Evolutionary conservation across 2,113 vertebrate species (phyloP), one percentile per base, ranked within the genome.

Genomic region (Empidonax alnorum): DNA sequence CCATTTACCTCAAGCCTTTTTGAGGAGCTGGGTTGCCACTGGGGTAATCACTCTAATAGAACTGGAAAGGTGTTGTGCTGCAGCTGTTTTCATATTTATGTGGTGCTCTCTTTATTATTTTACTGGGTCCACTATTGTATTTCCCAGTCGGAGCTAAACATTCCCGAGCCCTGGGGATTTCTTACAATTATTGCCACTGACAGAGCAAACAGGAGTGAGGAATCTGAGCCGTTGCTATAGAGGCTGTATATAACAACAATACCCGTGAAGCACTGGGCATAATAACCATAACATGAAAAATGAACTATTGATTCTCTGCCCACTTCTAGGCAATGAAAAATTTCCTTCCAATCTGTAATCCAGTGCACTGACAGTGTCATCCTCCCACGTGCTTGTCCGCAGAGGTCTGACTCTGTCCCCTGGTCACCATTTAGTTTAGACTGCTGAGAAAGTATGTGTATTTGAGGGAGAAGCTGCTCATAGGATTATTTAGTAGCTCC

Each of bases 221-320:
- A 74, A 74, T 85, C 71, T 80, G 53, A 93, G 87, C 71, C 0
- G 39, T 93, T 96, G 82, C 87, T 93, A 62, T 69, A 88, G 87
- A 85, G 78, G 71, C 84, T 89, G 52, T 72, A 55, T 63, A 68
- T 77, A 91, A 87, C 80, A 92, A 92, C 90, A 86, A 39, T 74
- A 72, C 61, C 90, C 2, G 1, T 62, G 87, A 67, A 94, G 63
- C 94, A 67, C 84, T 80, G 82, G 91, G 81, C 87, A 87, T 90
- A 92, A 96, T 94, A 96, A 83, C 91, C 24, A 5, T 73, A 94
- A 95, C 87, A 39, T 93, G 89, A 94, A 93, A 96, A 95, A 94
- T 82, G 89, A 96, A 82, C 79, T 90, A 87, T 93, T 93, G 95
- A 91, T 94, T 91, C 95, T 93, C 78, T 96, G 55, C 93, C 90